These are phyloP conservation scores for Gasterosteus nipponicus DNA, from an alignment of 2,113 vertebrate genomes.

Conservation along the genomic window DNA sequence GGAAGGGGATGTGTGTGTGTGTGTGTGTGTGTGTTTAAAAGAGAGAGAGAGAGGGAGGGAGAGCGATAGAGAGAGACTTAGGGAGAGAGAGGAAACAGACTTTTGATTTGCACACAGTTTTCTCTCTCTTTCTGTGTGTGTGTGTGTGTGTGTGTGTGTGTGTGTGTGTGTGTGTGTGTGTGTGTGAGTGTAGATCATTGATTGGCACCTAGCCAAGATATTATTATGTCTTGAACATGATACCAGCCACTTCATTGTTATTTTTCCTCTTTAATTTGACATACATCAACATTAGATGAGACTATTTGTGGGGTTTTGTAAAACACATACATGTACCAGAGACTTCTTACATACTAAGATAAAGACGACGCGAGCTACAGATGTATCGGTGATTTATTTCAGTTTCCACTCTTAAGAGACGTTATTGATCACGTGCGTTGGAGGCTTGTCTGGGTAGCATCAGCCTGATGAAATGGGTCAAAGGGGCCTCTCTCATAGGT, in stretches of 20 bases:
- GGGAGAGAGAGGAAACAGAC: conserved; percentile 58
- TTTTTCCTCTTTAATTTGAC: conserved; percentile 46
- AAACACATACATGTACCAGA: neutral
- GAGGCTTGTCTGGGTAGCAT: conserved; percentile 58
- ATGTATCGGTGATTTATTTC: conserved; percentile 13
- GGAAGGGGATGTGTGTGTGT: conserved; percentile 74
- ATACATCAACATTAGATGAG: conserved; percentile 21
- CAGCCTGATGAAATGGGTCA: conserved; percentile 67
- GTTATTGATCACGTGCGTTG: conserved; percentile 61
- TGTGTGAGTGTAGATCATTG: conserved; percentile 59
- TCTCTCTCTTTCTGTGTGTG: neutral
- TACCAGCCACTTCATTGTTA: conserved; percentile 51
- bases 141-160: neutral
- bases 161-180: conserved; percentile 18
- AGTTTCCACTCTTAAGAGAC: conserved; percentile 23
- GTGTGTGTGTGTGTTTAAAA: conserved; percentile 12
- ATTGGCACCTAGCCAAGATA: conserved; percentile 75
- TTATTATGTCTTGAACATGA: conserved; percentile 72
- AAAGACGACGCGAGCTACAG: neutral
- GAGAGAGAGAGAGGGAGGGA: no score
- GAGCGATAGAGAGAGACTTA: conserved; percentile 36
- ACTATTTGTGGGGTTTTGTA: conserved; percentile 14
- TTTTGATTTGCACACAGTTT: conserved; percentile 68
- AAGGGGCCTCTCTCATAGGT: conserved; percentile 61
- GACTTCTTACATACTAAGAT: neutral